Percentiles rank a stretch among this genome's conserved stretches.
Conservation (phyloP, 2,797 vertebrate species). For the Bucorvus abyssinicus region DNA sequence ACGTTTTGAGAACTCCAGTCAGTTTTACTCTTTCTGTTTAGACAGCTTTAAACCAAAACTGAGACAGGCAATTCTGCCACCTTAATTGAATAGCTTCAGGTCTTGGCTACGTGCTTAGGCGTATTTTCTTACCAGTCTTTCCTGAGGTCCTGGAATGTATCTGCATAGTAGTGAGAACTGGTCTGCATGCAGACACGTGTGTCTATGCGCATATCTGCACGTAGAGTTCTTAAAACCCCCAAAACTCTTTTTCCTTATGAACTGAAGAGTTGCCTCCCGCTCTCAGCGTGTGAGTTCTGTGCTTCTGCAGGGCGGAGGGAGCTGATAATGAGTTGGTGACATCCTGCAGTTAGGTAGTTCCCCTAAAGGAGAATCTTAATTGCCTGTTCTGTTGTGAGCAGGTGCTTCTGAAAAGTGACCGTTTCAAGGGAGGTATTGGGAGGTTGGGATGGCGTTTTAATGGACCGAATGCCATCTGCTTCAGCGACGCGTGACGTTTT, state of each 20-base stretch:
- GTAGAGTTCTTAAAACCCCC: not conserved
- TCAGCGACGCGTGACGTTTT: constrained; percentile 77
- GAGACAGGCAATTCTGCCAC: not conserved
- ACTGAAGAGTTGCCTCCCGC: not conserved
- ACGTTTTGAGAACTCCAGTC: not conserved
- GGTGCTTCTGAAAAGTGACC: constrained; percentile 40
- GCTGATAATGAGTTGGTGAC: not conserved
- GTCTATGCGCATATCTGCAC: accelerated
- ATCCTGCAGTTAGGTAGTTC: not conserved
- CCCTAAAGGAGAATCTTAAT: not conserved
- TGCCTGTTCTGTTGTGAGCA: constrained; percentile 1
- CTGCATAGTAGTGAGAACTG: not conserved
- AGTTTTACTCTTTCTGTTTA: not conserved
- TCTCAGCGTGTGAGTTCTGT: not conserved
- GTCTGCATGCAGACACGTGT: not conserved
- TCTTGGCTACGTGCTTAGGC: not conserved
- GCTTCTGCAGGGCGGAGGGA: not conserved
- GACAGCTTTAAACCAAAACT: not conserved
- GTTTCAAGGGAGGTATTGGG: constrained; percentile 50
- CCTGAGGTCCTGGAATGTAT: not conserved
- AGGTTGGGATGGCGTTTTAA: constrained; percentile 52
- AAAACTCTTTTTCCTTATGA: not conserved
- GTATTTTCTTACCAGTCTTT: not conserved
- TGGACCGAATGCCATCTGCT: constrained; percentile 77
- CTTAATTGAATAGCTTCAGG: not conserved